Base-by-base conservation (phyloP, 2,113 vertebrate species). In the Triplophysa tibetana region DNA sequence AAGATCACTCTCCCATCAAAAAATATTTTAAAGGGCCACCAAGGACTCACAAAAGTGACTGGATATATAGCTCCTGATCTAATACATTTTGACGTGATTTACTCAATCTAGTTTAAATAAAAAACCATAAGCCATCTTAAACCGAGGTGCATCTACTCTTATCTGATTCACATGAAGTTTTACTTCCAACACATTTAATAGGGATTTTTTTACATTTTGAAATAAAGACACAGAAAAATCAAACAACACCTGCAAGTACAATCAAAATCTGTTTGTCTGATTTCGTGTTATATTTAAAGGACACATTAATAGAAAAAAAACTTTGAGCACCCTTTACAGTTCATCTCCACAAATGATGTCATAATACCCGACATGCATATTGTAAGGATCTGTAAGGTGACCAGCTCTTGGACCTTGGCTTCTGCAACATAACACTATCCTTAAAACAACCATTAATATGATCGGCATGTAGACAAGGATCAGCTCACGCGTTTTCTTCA, bases 31-130 rank as follows among this genome's bases (percentile, higher is more conserved):
- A 41, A 61, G 23, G 5, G 61, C 52, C 43, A 48, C 19, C 61
- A 78, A 77, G 60, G 21, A 50, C 33, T 26, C n/a, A 29, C 41
- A 16, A 19, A 29, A 69, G 21, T n/a, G 12, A 67, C 9, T 26
- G 48, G 82, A 76, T 70, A 76, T 45, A 8, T 65, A 43, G 29
- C 19, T 58, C 56, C 77, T 76, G 77, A 83, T 83, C 54, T 58
- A 61, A 74, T 74, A 74, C 6, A 74, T 74, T 45, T 21, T 10
- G 33, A 45, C 29, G 61, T 74, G 58, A 41, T 43, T 74, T 61
- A 23, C 29, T 69, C 58, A 29, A 60, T 24, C 17, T 43, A 69
- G 21, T 45, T n/a, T 63, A 24, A 11, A 41, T 70, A 75, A 64
- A 12, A 21, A 56, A 66, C 16, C 11, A 70, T 38, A 38, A 38